Base-by-base conservation (phyloP, 2,888 invertebrate species). In the Aleiodes leptofemur region DNA sequence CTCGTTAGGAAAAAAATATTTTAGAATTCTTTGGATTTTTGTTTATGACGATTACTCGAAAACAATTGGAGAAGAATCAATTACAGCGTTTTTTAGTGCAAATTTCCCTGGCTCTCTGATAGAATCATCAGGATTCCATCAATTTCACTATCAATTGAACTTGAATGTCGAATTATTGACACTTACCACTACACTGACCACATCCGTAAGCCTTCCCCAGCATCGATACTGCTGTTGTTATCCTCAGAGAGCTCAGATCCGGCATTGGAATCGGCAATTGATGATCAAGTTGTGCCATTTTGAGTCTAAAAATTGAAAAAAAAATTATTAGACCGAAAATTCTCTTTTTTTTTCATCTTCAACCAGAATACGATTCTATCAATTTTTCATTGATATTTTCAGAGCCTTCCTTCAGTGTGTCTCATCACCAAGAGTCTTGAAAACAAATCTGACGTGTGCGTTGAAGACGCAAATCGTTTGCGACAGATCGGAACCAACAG, bases 401-500 rank as follows among this genome's bases (percentile, higher is more conserved):
- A 96, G 96, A 86, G 92, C 94, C 82, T 94, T 96, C 84, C 90
- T 96, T 55, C 93, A 92, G 86, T 92, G 93, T 84, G 91, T 96
- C 80, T 93, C 94, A 79, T 90, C 92, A 53, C 92, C 93, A 43
- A 95, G 92, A 90, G 91, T 95, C 57, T 85, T 90, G 31, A 89
- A 92, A 79, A 95, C 96, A 55, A 97, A 97, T 91, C 92, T 94
- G 55, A 93, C 92, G 83, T 96, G 96, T 87, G 81, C 90, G 29
- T 88, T 97, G 48, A 96, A 94, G 91, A 93, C 96, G 8, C 93
- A 95, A 82, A 90, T 97, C 79, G 92, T 95, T 43, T 95, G 95
- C 89, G 94, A 96, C 88, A 92, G 95, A 74, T 93, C 94, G 83
- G 95, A 95, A 77, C 95, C 97, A 29, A 90, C 91, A 79, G 90